Conservation (phyloP, 1,140 invertebrate species). For the Neodiprion fabricii region DNA sequence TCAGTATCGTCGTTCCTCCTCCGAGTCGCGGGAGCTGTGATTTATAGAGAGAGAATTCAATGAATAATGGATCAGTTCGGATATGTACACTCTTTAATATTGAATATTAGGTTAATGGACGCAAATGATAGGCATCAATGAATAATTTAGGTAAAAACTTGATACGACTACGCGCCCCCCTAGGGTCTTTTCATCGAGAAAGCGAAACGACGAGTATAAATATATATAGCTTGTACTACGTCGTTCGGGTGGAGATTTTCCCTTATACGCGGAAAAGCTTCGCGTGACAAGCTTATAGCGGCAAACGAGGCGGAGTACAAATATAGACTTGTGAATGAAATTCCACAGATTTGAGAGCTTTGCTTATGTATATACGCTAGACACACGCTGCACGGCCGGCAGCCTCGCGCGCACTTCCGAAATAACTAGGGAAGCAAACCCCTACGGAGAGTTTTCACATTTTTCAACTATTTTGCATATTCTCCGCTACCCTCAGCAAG, state of each 20-base stretch:
- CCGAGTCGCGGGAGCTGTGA: neutral
- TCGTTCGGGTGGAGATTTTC: neutral
- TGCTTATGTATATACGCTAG: neutral
- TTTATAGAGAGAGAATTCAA: neutral
- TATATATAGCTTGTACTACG: neutral
- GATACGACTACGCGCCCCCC: neutral
- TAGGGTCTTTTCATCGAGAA: neutral
- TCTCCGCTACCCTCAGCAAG: neutral
- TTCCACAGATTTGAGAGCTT: conserved; percentile 7
- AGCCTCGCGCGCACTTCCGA: neutral
- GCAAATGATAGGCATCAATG: neutral
- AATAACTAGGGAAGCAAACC: neutral
- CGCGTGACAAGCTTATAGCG: neutral
- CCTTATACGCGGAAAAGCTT: neutral
- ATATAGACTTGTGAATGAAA: conserved; percentile 7
- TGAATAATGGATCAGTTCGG: conserved; percentile 5
- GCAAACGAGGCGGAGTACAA: neutral
- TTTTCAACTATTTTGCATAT: neutral
- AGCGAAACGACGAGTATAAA: neutral
- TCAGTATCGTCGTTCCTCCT: neutral
- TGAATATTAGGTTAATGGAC: conserved; percentile 7
- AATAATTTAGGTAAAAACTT: conserved; percentile 1
- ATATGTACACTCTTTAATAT: conserved; percentile 8
- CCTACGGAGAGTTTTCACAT: neutral
- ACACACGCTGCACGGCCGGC: neutral